Percentiles rank a stretch among this genome's conserved stretches.
These are phyloP conservation scores for Anseranas semipalmata DNA, from an alignment of 2,113 vertebrate genomes.

Conservation along the genomic window DNA sequence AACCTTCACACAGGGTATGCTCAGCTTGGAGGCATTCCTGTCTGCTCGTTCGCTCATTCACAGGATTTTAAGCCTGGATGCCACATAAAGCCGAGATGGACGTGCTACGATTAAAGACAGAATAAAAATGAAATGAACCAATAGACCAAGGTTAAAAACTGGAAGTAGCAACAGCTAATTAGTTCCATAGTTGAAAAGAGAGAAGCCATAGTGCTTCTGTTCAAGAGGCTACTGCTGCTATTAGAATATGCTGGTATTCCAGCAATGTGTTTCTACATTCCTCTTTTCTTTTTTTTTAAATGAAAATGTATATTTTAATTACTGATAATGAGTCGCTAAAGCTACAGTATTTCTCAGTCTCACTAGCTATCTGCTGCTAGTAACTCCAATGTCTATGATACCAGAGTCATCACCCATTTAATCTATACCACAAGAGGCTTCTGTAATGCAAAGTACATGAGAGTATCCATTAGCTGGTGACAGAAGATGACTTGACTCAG, in stretches of 20 bases:
- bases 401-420: background rate
- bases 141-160: constrained; percentile 58
- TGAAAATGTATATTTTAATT: background rate
- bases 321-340: background rate
- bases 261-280: background rate
- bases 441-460: background rate
- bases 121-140: constrained; percentile 69
- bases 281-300: background rate
- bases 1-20: constrained; percentile 54
- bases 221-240: constrained; percentile 8
- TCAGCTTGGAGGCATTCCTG: constrained; percentile 65
- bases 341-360: background rate
- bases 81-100: constrained; percentile 51
- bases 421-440: background rate
- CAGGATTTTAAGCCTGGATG: constrained; percentile 51
- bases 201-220: constrained; percentile 16
- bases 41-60: constrained; percentile 52
- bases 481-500: background rate
- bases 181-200: constrained; percentile 39
- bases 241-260: background rate
- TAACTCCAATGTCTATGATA: background rate
- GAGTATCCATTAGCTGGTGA: background rate
- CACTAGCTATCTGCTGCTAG: background rate
- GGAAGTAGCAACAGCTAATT: constrained; percentile 65
- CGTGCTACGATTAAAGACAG: constrained; percentile 61